Evolutionary conservation across 2,113 vertebrate species (phyloP).

Genomic region (Nannobrachium achirus): DNA sequence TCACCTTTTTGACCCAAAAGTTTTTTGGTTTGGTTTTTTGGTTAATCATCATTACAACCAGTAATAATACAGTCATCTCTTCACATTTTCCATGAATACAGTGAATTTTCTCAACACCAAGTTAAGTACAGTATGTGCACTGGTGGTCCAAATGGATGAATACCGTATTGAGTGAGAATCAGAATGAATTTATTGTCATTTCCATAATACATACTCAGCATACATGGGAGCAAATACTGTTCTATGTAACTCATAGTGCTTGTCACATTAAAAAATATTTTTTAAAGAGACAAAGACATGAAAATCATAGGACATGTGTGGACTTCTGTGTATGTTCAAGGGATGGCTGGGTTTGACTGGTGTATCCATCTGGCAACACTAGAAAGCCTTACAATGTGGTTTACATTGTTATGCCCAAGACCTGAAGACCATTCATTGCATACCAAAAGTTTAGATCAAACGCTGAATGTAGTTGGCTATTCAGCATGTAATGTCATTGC

Average conservation of each 20-base stretch:
- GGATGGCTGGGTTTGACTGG: conserved; percentile 39
- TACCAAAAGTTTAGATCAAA: conserved; percentile 39
- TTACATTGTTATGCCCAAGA: conserved; percentile 28
- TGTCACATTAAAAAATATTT: too few relatives aligned
- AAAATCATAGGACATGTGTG: too few relatives aligned
- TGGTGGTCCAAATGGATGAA: conserved; percentile 38
- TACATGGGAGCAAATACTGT: too few relatives aligned
- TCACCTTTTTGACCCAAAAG: too few relatives aligned
- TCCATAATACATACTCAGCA: too few relatives aligned
- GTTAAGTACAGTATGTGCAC: neutral
- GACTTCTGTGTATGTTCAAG: conserved; percentile 25
- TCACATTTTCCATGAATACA: conserved; percentile 2
- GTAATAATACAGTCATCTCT: too few relatives aligned
- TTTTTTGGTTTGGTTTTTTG: too few relatives aligned
- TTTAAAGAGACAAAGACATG: too few relatives aligned
- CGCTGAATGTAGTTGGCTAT: neutral
- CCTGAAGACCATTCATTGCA: conserved; percentile 36
- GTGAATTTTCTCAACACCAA: neutral
- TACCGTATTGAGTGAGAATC: neutral
- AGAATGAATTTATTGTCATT: too few relatives aligned
- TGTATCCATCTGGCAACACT: conserved; percentile 55
- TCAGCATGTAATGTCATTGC: conserved; percentile 13
- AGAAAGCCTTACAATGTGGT: conserved; percentile 41
- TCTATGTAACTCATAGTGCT: too few relatives aligned
- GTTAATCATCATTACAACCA: too few relatives aligned